Evolutionary conservation across 2,113 vertebrate species (phyloP).

Genomic region (Hyla sarda): DNA sequence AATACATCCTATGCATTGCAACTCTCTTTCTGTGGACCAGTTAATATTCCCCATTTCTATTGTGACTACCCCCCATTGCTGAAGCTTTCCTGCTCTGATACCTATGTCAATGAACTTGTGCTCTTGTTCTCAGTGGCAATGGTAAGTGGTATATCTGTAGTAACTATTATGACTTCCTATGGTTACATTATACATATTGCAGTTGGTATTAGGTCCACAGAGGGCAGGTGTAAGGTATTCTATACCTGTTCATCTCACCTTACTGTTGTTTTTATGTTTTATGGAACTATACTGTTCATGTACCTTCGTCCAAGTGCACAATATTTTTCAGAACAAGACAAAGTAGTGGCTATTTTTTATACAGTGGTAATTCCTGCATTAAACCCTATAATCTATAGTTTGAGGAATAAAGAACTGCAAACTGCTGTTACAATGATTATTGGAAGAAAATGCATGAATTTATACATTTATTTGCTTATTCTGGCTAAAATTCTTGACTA

Average conservation of each 20-base stretch:
- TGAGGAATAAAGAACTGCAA: constrained; percentile 38
- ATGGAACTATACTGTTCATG: constrained; percentile 49
- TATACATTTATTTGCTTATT: not conserved
- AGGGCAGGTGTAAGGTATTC: constrained; percentile 28
- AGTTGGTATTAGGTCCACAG: not conserved
- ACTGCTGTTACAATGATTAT: not conserved
- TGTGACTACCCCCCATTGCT: constrained; percentile 46
- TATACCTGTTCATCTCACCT: constrained; percentile 46
- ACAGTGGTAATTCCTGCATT: constrained; percentile 41
- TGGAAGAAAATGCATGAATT: not conserved
- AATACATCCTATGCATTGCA: not conserved
- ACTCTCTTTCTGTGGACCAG: constrained; percentile 27
- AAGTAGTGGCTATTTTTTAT: constrained; percentile 45
- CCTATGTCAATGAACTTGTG: constrained; percentile 26
- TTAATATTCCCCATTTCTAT: constrained; percentile 35
- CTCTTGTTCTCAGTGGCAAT: constrained; percentile 1
- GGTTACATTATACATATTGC: constrained; percentile 30
- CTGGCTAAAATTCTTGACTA: not conserved
- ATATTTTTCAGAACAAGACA: constrained; percentile 40
- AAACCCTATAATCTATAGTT: constrained; percentile 47
- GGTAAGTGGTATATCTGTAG: constrained; percentile 12
- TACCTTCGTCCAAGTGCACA: constrained; percentile 13
- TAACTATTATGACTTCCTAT: constrained; percentile 40
- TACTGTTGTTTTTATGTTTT: constrained; percentile 31
- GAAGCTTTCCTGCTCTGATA: constrained; percentile 41